phyloP scores from a whole-genome alignment of 2,797 vertebrate genomes.

The Selene dorsalis region DNA sequence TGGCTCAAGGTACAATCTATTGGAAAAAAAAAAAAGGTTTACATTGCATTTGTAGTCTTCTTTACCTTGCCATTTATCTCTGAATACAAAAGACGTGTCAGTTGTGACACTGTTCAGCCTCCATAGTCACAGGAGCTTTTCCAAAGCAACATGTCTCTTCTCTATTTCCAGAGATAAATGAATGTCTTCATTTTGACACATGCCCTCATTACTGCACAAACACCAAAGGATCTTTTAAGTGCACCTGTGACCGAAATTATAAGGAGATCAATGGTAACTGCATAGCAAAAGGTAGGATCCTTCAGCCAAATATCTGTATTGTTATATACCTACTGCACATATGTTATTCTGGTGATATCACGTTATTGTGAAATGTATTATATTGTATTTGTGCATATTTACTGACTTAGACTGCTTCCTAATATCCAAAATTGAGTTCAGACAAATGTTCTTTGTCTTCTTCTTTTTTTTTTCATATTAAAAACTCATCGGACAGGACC shows the following conservation, averaged over 20 bases:
- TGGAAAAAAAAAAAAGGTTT: slow-evolving; percentile 7
- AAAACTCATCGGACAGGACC: slow-evolving; percentile 90
- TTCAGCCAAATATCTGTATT: slow-evolving; percentile 20
- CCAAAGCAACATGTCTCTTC: background rate
- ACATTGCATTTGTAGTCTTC: background rate
- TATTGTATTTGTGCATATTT: slow-evolving; percentile 33
- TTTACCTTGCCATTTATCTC: background rate
- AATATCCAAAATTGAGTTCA: slow-evolving; percentile 73
- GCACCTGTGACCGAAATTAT: slow-evolving; percentile 94
- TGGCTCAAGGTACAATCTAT: background rate
- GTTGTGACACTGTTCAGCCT: background rate
- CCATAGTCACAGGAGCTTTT: background rate
- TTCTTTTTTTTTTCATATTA: slow-evolving; percentile 54
- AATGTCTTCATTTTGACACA: slow-evolving; percentile 93
- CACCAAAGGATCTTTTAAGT: slow-evolving; percentile 95
- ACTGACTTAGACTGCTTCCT: slow-evolving; percentile 48
- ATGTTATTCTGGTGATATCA: background rate
- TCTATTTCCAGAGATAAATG: slow-evolving; percentile 90
- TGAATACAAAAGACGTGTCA: slow-evolving; percentile 3
- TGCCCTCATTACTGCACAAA: slow-evolving; percentile 96
- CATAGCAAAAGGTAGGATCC: slow-evolving; percentile 91
- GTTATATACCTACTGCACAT: background rate
- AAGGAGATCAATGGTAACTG: slow-evolving; percentile 92
- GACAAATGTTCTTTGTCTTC: slow-evolving; percentile 56
- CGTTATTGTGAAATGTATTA: slow-evolving; percentile 6